Base-by-base conservation (phyloP, 2,888 invertebrate species). In the Orchestes rusci region DNA sequence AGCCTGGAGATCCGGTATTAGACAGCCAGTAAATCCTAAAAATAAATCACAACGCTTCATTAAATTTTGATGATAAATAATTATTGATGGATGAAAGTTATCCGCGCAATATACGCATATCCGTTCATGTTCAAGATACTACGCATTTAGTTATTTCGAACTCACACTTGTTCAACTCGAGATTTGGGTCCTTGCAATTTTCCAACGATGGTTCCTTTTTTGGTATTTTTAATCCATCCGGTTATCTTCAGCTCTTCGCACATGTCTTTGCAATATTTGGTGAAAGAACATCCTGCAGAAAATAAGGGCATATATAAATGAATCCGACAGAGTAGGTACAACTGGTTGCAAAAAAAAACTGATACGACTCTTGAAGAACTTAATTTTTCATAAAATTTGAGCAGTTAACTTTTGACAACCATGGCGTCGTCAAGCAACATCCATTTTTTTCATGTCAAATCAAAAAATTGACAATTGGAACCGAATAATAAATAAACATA, bases 151-250 rank as follows among this genome's bases (percentile, higher is more conserved):
- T n/a, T n/a, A n/a, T n/a, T n/a, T n/a, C n/a, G n/a, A 27, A 43
- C 84, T 78, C 70, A 92, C 93, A 93, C 86, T 64, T 84, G 81
- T 60, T 90, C 86, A 39, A 93, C 72, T 56, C 79, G 76, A 4
- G 77, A 72, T 62, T 83, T 85, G 31, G 75, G 75, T 8, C 93
- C 94, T 68, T 94, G 91, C 64, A 94, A 76, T 68, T 88, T 87
- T 38, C 95, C 95, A 4, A 85, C 77, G 40, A 95, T 88, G 10
- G 93, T 90, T 15, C 91, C 91, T 48, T 77, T 78, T 66, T 82
- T 84, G 31, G 87, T 85, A 68, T 94, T 93, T 71, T 90, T 91
- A 54, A 94, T 86, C 93, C 93, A 95, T 5, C 95, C 94, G 16
- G 78, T 79, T 23, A 93, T 73, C 15, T 81, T 81, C 20, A 86